Conservation (phyloP, 2,888 invertebrate species). For the Gasteruption jaculator region DNA sequence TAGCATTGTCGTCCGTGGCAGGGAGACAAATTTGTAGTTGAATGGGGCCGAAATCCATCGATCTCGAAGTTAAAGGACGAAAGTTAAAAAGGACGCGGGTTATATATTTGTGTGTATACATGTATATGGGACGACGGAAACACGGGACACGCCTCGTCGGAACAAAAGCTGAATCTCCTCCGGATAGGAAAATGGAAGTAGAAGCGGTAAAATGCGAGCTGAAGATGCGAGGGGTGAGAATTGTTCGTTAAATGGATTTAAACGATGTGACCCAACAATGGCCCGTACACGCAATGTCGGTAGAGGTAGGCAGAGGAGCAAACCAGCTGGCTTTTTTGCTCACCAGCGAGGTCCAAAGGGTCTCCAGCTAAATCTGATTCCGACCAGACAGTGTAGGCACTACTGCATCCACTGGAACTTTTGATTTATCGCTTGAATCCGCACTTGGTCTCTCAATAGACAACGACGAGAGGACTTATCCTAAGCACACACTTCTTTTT, state of each 20-base stretch:
- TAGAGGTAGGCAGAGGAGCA: no score
- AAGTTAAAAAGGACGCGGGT: slow-evolving; percentile 8
- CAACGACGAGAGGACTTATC: no score
- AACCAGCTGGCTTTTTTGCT: no score
- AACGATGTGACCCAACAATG: slow-evolving; percentile 32
- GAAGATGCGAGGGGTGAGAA: no score
- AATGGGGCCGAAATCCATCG: slow-evolving; percentile 24
- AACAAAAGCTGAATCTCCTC: no score
- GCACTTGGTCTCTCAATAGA: no score
- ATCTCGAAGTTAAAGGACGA: slow-evolving; percentile 20
- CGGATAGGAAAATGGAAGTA: no score
- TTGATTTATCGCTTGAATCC: slow-evolving; percentile 30
- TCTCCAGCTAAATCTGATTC: no score
- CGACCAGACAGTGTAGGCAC: no score
- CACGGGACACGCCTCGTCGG: slow-evolving; percentile 35
- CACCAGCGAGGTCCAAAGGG: slow-evolving; percentile 19
- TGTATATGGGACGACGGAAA: slow-evolving; percentile 27
- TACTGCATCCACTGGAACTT: slow-evolving; percentile 26
- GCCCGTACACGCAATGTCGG: slow-evolving; percentile 30
- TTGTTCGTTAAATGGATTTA: slow-evolving; percentile 37
- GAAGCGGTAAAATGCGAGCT: no score
- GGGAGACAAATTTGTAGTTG: slow-evolving; percentile 25
- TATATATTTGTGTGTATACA: slow-evolving; percentile 3
- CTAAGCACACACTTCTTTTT: slow-evolving; percentile 27
- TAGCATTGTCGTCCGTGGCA: not conserved